Conservation (phyloP, 1,140 invertebrate genomes). For the Zaprionus lachaisei region DNA sequence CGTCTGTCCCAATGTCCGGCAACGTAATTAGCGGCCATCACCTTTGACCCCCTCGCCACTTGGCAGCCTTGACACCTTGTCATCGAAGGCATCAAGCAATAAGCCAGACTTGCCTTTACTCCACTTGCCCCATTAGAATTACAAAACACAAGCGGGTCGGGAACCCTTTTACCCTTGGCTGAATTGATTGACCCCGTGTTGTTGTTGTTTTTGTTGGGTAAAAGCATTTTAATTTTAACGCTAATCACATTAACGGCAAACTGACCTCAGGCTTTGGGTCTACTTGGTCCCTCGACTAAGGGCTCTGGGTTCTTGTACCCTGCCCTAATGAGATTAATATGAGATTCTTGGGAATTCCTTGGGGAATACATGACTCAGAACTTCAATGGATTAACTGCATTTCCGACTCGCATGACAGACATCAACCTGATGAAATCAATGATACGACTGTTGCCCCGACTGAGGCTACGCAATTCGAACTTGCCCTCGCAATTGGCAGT, state of each 20-base stretch:
- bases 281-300: background rate
- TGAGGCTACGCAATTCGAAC: background rate
- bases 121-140: conserved; percentile 25
- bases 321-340: conserved; percentile 4
- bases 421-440: conserved; percentile 1
- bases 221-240: conserved; percentile 34
- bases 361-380: background rate
- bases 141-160: conserved; percentile 2
- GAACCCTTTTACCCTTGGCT: background rate
- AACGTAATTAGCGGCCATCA: conserved; percentile 57
- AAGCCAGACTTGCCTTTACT: background rate
- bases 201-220: background rate
- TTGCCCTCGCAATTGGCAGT: background rate
- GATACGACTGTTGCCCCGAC: background rate
- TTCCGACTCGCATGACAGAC: background rate
- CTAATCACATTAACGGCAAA: conserved; percentile 40
- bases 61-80: conserved; percentile 12
- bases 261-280: conserved; percentile 18
- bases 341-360: background rate
- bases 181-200: conserved; percentile 6
- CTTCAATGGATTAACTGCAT: background rate
- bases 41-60: conserved; percentile 1
- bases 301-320: background rate
- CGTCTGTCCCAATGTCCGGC: background rate
- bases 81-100: conserved; percentile 14